Base-by-base conservation (phyloP, 1,140 invertebrate genomes). In the Helicorthomorpha holstii region DNA sequence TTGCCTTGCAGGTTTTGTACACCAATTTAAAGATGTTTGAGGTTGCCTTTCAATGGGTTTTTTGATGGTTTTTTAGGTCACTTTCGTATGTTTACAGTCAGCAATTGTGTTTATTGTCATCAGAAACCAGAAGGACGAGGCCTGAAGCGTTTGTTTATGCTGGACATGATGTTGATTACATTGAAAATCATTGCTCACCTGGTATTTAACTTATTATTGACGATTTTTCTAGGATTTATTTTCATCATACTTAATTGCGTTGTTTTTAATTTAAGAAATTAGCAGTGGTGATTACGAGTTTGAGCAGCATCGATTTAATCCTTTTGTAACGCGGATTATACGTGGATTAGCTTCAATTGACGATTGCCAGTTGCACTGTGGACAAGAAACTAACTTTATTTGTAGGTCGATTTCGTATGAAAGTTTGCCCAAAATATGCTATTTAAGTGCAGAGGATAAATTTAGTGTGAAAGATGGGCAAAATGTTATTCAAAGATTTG, bases 171-270 rank as follows among this genome's bases (percentile, higher is more conserved):
- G 61, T 71, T 3, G 70, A 74, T 57, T 74, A 74, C 56, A 61
- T 74, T 57, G 72, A 74, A 59, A 74, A 74, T 59, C 67, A 72
- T 58, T 74, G 72, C 55, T 66, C 69, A 44, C 61, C 63, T 57
- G 65, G 71, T 71, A 60, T 58, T 59, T 50, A 16, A 16, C 16
- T 16, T 34, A 34, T 7, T 34, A 34, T 7, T 34, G 16, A 34
- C 16, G 29, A 7, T 34, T 34, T 34, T 34, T 34, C 29, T 34
- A 7, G 7, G 7, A 7, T 16, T 34, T 34, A 7, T 34, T 34
- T 34, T 34, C 29, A 7, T 7, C 29, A 34, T 34, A 16, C 29
- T 34, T 34, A 7, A 7, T 7, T 34, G 29, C 29, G 29, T 34
- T 34, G 29, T 7, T 7, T 7, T 44, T 12, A 54, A 46, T 49